These are phyloP conservation scores for Siniperca scherzeri DNA, from an alignment of 2,797 vertebrate species.

Conservation along the genomic window DNA sequence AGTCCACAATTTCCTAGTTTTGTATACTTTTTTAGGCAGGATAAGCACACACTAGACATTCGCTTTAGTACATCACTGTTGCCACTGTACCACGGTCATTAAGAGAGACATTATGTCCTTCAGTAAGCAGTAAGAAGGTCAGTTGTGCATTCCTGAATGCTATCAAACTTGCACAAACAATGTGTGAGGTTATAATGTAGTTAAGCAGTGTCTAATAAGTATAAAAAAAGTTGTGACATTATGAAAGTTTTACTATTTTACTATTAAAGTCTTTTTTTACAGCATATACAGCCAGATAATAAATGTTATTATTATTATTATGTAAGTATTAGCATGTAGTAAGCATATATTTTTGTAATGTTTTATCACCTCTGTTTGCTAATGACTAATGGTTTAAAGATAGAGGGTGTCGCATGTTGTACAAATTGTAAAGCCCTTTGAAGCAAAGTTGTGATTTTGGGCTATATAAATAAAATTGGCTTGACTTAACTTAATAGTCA, in stretches of 20 bases:
- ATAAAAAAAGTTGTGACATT: not conserved
- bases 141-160: not conserved
- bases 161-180: not conserved
- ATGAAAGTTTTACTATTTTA: not conserved
- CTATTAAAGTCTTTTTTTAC: too few species aligned
- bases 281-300: not conserved
- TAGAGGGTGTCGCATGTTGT: not conserved
- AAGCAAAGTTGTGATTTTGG: not conserved
- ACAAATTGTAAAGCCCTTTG: not conserved
- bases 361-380: not conserved
- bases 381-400: not conserved
- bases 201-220: not conserved
- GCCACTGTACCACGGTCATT: not conserved
- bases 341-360: not conserved
- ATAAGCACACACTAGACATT: not conserved
- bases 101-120: not conserved
- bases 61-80: not conserved
- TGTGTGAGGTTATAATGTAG: not conserved
- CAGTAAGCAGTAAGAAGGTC: not conserved
- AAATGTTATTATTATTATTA: not conserved
- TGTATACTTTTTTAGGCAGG: slow-evolving; percentile 2
- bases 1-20: slow-evolving; percentile 3
- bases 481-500: not conserved
- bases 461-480: not conserved
- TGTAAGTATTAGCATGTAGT: not conserved